A percentile compares a stretch with the other conserved stretches of the same genome.
These are phyloP conservation scores for Microplitis demolitor DNA, from an alignment of 1,140 invertebrate genomes.

Conservation along the genomic window DNA sequence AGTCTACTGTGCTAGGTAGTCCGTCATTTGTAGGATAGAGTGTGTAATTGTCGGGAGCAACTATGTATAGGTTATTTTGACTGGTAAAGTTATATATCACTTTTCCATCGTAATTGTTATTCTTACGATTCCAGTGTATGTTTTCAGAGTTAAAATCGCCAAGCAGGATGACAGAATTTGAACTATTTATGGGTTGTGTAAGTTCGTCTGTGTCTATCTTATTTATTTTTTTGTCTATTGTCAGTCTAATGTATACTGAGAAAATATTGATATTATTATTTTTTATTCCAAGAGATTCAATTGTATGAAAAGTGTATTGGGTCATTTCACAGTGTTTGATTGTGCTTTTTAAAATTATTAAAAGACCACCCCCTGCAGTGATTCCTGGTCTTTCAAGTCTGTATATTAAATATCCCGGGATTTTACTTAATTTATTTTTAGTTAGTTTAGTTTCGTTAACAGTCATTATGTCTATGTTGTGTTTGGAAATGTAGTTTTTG, in stretches of 20 bases:
- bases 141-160: constrained; percentile 19
- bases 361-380: not conserved
- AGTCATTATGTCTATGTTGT: not conserved
- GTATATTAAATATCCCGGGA: no score
- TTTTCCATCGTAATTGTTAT: constrained; percentile 9
- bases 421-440: not conserved
- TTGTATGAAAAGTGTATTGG: no score
- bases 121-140: constrained; percentile 10
- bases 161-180: no score
- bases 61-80: not conserved
- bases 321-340: no score
- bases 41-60: not conserved
- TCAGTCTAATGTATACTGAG: no score
- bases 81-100: not conserved
- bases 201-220: no score
- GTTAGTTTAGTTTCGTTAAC: constrained; percentile 9
- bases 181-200: no score
- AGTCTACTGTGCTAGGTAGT: not conserved
- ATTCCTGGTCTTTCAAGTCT: not conserved
- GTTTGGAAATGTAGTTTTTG: not conserved
- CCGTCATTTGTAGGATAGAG: not conserved
- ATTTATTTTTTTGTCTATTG: no score
- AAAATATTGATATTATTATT: no score
- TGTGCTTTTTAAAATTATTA: no score
- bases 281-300: no score